These are phyloP conservation scores for Siniperca chuatsi DNA, from an alignment of 2,113 vertebrate species.

Conservation along the genomic window DNA sequence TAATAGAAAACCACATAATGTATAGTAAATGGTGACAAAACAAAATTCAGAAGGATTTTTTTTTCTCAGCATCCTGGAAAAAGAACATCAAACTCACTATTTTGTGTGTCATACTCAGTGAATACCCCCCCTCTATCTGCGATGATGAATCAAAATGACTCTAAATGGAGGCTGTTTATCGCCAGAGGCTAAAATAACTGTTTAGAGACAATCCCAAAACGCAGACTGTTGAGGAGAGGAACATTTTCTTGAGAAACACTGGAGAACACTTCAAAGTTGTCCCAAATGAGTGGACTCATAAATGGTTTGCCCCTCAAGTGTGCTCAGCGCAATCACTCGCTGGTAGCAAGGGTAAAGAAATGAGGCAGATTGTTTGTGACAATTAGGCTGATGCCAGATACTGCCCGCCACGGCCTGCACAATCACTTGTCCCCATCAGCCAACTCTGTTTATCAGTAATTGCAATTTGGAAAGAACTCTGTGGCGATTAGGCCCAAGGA, in stretches of 20 bases:
- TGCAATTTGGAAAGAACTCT: conserved; percentile 84
- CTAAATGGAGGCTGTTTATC: conserved; percentile 65
- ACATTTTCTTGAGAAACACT: conserved; percentile 71
- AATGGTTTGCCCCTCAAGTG: conserved; percentile 79
- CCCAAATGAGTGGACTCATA: conserved; percentile 76
- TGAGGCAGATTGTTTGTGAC: conserved; percentile 83
- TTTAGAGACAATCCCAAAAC: conserved; percentile 78
- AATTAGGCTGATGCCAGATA: conserved; percentile 89
- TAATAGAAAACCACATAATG: not conserved
- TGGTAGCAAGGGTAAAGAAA: conserved; percentile 66
- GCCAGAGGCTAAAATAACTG: conserved; percentile 65
- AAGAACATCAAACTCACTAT: conserved; percentile 45
- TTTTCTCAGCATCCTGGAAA: conserved; percentile 13
- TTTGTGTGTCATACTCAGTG: conserved; percentile 22
- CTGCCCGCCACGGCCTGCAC: conserved; percentile 58
- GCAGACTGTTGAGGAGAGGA: conserved; percentile 54
- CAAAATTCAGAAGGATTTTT: not conserved
- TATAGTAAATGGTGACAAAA: not conserved
- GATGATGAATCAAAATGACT: conserved; percentile 69
- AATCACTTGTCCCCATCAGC: conserved; percentile 84
- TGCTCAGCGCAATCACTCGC: conserved; percentile 70
- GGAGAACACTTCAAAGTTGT: conserved; percentile 83
- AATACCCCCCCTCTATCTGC: conserved; percentile 41
- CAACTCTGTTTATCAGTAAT: conserved; percentile 85
- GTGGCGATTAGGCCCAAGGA: conserved; percentile 80